These are phyloP conservation scores for Drosophila niveifrons DNA, from an alignment of 2,888 invertebrate genomes.

Conservation along the genomic window DNA sequence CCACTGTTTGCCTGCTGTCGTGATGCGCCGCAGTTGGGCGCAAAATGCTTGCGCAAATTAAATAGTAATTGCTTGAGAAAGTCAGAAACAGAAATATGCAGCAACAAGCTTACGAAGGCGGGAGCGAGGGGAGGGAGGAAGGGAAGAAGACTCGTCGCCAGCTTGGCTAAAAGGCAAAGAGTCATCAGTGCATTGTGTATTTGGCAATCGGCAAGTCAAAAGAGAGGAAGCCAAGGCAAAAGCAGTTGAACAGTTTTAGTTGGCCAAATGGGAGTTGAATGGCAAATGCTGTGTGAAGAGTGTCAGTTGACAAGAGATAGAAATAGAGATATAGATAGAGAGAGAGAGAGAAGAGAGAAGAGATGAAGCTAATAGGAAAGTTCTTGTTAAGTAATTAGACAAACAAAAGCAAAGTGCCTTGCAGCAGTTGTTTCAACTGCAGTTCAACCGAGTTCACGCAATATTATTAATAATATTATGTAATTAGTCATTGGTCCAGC, in stretches of 20 bases:
- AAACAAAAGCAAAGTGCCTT: neutral
- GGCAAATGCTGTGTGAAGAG: neutral
- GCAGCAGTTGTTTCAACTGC: neutral
- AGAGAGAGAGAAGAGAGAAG: neutral
- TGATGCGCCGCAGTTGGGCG: slow-evolving; percentile 54
- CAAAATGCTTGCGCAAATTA: slow-evolving; percentile 73
- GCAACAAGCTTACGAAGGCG: slow-evolving; percentile 3
- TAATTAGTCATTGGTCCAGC: slow-evolving; percentile 56
- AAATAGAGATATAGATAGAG: no score
- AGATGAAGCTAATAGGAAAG: no score
- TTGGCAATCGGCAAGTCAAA: slow-evolving; percentile 15
- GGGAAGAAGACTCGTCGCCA: slow-evolving; percentile 25
- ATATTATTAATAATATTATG: slow-evolving; percentile 60
- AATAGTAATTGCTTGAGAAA: slow-evolving; percentile 80
- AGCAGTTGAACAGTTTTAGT: slow-evolving; percentile 6
- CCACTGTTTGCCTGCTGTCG: slow-evolving; percentile 29
- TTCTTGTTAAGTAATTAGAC: slow-evolving; percentile 6
- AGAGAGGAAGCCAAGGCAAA: neutral
- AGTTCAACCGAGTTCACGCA: slow-evolving; percentile 5
- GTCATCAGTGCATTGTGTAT: slow-evolving; percentile 60
- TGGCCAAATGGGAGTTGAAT: slow-evolving; percentile 18
- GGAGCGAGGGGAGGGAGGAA: neutral
- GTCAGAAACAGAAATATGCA: slow-evolving; percentile 46
- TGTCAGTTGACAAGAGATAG: neutral
- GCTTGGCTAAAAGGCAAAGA: slow-evolving; percentile 62